A percentile compares a stretch with the other conserved stretches of the same genome.
phyloP scores from a whole-genome alignment of 2,888 invertebrate species.

The Agrochola lota region DNA sequence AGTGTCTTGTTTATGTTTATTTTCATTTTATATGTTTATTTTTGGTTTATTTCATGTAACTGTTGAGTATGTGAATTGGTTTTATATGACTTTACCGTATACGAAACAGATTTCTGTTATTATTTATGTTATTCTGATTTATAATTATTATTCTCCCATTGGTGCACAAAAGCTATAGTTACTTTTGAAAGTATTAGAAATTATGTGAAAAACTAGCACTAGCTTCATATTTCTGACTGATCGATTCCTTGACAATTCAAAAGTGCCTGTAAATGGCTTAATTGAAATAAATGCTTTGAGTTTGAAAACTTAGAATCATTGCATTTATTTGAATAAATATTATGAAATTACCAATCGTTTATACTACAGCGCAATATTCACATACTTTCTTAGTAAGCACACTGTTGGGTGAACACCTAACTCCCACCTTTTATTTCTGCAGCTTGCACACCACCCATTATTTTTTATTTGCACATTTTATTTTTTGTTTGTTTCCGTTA shows the following conservation, averaged over 20 bases:
- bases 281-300: too few species aligned
- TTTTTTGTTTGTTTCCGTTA: conserved; percentile 88
- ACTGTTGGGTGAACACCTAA: conserved; percentile 15
- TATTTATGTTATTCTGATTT: conserved; percentile 14
- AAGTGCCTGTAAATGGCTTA: too few species aligned
- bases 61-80: neutral
- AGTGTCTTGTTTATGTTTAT: conserved; percentile 30
- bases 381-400: conserved; percentile 25
- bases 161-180: conserved; percentile 21
- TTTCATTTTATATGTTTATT: conserved; percentile 18
- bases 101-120: conserved; percentile 19
- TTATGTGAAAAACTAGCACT: neutral
- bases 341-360: neutral
- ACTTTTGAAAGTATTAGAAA: conserved; percentile 33
- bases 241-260: too few species aligned
- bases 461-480: conserved; percentile 82
- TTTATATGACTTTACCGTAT: neutral
- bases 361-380: conserved; percentile 3
- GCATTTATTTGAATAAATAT: too few species aligned
- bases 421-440: conserved; percentile 48
- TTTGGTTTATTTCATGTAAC: neutral
- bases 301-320: too few species aligned
- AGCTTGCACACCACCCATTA: conserved; percentile 65
- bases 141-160: conserved; percentile 18
- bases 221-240: too few species aligned